These are phyloP conservation scores for Halocaridina rubra DNA, from an alignment of 2,888 invertebrate species.

Conservation along the genomic window DNA sequence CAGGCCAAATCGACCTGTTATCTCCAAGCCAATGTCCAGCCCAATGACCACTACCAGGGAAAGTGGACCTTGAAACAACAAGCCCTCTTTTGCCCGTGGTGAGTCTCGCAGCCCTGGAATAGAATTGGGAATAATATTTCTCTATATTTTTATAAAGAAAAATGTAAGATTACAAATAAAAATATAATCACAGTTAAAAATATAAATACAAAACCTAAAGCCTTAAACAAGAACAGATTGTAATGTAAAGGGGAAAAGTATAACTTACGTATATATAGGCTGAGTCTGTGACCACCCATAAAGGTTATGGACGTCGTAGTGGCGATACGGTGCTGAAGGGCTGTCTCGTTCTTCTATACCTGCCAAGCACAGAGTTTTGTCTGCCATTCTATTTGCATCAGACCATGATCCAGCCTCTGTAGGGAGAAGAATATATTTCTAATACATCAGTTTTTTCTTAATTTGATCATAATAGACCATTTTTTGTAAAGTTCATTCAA, in stretches of 20 bases:
- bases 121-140: not conserved
- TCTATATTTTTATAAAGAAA: too few relatives aligned
- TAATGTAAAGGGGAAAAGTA: too few relatives aligned
- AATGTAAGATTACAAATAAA: too few relatives aligned
- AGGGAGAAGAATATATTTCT: too few relatives aligned
- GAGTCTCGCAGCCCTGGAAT: not conserved
- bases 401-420: conserved; percentile 26
- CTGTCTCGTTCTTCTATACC: conserved; percentile 6
- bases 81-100: conserved; percentile 44
- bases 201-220: too few relatives aligned
- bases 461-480: too few relatives aligned
- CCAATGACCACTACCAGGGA: conserved; percentile 69
- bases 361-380: conserved; percentile 59
- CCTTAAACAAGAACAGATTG: too few relatives aligned
- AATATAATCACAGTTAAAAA: too few relatives aligned
- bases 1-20: conserved; percentile 56
- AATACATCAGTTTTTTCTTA: too few relatives aligned
- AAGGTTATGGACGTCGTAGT: conserved; percentile 67
- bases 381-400: conserved; percentile 31
- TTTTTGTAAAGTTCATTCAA: too few relatives aligned
- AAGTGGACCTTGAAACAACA: conserved; percentile 63
- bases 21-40: conserved; percentile 90
- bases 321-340: conserved; percentile 58
- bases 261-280: conserved; percentile 58
- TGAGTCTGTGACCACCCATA: conserved; percentile 66